Conservation (phyloP, 53 echinoderm and acorn worm genomes). For the Luidia sarsii region DNA sequence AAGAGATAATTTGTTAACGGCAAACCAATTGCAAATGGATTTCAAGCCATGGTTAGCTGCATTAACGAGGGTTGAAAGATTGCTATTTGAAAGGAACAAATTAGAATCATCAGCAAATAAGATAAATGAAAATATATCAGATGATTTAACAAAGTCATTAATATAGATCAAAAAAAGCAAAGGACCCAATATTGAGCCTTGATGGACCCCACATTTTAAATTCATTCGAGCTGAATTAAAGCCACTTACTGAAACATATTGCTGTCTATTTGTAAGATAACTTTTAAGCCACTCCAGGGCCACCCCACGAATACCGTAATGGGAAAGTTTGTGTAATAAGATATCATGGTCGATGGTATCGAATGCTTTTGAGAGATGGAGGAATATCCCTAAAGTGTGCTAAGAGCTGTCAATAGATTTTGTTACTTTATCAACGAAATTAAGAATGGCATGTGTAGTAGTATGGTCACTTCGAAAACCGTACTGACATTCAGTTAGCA, state of each 20-base stretch:
- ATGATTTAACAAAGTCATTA: background rate
- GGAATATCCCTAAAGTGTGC: constrained; percentile 41
- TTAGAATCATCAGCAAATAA: background rate
- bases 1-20: background rate
- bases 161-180: background rate
- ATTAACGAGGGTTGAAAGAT: no score
- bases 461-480: constrained; percentile 27
- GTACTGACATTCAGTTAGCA: constrained; percentile 17
- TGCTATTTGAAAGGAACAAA: no score
- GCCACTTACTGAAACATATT: background rate
- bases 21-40: background rate
- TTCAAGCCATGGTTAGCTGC: background rate
- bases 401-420: constrained; percentile 7
- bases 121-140: background rate
- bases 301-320: background rate
- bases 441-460: constrained; percentile 16
- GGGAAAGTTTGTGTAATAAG: background rate
- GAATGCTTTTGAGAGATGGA: constrained; percentile 58
- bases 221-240: background rate
- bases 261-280: background rate
- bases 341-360: constrained; percentile 41
- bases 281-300: background rate
- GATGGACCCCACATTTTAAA: background rate
- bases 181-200: background rate
- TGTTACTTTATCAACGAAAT: constrained; percentile 33